These are phyloP conservation scores for Nibea coibor DNA, from an alignment of 2,113 vertebrate species.

Conservation along the genomic window DNA sequence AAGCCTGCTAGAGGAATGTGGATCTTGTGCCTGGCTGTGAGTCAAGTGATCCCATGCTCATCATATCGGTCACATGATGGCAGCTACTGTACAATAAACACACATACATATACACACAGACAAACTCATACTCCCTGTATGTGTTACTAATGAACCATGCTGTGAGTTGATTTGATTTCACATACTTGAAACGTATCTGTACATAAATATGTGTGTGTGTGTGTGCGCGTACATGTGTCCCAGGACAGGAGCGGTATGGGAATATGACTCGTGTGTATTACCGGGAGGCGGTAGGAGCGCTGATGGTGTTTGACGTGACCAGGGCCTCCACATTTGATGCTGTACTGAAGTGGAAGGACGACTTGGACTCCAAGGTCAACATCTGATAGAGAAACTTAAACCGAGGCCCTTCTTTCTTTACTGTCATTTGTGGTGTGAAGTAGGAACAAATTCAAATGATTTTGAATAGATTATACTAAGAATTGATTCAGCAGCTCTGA, in stretches of 20 bases:
- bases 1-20: conserved; percentile 72
- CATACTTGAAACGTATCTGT: conserved; percentile 15
- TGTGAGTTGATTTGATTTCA: conserved; percentile 30
- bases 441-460: too few relatives aligned
- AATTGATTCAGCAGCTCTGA: too few relatives aligned
- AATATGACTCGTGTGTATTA: conserved; percentile 90
- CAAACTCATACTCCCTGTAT: not conserved
- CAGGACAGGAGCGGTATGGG: conserved; percentile 88
- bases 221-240: conserved; percentile 14
- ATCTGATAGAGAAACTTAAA: not conserved
- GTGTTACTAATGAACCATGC: not conserved
- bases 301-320: conserved; percentile 88
- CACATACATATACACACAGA: conserved; percentile 21
- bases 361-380: conserved; percentile 85
- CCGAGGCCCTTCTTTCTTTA: not conserved
- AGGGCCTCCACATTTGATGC: conserved; percentile 85
- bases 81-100: conserved; percentile 21
- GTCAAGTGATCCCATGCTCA: conserved; percentile 71
- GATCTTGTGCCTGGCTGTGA: conserved; percentile 69
- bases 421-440: not conserved
- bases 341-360: conserved; percentile 87
- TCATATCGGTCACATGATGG: conserved; percentile 78
- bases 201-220: too few relatives aligned
- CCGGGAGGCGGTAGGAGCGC: conserved; percentile 86
- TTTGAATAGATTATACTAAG: too few relatives aligned